These are phyloP conservation scores for Drosophila dives DNA, from an alignment of 2,888 invertebrate genomes.

Conservation along the genomic window DNA sequence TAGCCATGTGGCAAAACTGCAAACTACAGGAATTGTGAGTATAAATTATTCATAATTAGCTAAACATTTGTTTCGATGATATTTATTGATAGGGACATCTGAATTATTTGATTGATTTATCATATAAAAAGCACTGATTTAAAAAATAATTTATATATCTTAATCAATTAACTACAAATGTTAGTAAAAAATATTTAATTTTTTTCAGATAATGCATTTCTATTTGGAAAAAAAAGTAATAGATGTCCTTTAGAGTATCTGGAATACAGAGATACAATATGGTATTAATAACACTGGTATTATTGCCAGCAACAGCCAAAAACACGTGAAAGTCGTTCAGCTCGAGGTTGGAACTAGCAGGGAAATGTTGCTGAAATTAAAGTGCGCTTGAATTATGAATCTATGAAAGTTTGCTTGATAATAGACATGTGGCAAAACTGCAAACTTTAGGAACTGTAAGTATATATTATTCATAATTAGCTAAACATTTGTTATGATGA, in stretches of 20 bases:
- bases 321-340: conserved; percentile 33
- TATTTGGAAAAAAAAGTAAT: neutral
- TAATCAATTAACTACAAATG: neutral
- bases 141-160: neutral
- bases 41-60: neutral
- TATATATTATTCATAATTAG: neutral
- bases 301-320: neutral
- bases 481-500: conserved; percentile 44
- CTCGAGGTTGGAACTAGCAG: neutral
- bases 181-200: neutral
- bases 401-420: conserved; percentile 1
- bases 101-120: conserved; percentile 58
- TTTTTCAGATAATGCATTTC: neutral
- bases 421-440: neutral
- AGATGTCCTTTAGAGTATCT: neutral
- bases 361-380: neutral
- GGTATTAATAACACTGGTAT: neutral
- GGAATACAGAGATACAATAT: neutral
- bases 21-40: conserved; percentile 2
- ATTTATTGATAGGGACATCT: conserved; percentile 60
- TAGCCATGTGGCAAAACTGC: neutral
- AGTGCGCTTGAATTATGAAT: neutral
- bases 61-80: conserved; percentile 43
- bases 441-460: neutral
- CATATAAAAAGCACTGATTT: conserved; percentile 32